These are phyloP conservation scores for Porites rus DNA, from an alignment of 92 coral and sea anemone species.

Conservation along the genomic window DNA sequence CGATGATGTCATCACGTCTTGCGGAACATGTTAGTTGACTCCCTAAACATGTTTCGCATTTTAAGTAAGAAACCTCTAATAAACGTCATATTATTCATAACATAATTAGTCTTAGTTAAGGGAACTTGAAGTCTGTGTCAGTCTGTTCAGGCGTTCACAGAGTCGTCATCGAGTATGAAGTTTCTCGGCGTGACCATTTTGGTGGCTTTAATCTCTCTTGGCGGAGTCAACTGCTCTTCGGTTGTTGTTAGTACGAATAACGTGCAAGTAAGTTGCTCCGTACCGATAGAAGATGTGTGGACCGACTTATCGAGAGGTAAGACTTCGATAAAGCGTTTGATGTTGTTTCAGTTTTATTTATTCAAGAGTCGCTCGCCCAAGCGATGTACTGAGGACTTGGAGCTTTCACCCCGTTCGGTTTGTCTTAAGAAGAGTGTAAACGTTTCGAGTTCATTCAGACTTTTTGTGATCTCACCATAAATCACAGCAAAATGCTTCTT, in stretches of 20 bases:
- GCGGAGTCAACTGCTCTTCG: not conserved
- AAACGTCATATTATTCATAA: not conserved
- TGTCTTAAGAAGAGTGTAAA: too few relatives aligned
- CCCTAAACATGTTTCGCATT: too few relatives aligned
- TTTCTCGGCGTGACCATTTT: constrained; percentile 10
- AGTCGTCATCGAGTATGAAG: constrained; percentile 10
- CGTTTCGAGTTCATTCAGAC: too few relatives aligned
- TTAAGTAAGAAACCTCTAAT: too few relatives aligned
- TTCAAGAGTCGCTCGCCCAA: not conserved
- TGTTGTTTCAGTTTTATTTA: too few relatives aligned
- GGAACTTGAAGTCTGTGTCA: too few relatives aligned
- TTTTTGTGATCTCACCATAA: too few relatives aligned
- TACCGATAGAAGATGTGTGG: constrained; percentile 60
- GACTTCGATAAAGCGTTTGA: not conserved
- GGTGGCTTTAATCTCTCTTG: not conserved
- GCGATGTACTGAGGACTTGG: not conserved
- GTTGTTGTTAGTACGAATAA: constrained; percentile 37
- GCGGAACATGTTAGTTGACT: too few relatives aligned
- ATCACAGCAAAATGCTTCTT: too few relatives aligned
- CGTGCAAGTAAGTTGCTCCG: constrained; percentile 53
- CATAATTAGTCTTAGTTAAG: not conserved
- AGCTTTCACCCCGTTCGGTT: not conserved
- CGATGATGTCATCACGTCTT: too few relatives aligned
- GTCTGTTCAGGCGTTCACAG: not conserved
- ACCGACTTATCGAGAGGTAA: constrained; percentile 71